Percentiles rank a stretch among this genome's conserved stretches.
These are phyloP conservation scores for Torymus aiolomorphi DNA, from an alignment of 2,888 invertebrate genomes.

Conservation along the genomic window DNA sequence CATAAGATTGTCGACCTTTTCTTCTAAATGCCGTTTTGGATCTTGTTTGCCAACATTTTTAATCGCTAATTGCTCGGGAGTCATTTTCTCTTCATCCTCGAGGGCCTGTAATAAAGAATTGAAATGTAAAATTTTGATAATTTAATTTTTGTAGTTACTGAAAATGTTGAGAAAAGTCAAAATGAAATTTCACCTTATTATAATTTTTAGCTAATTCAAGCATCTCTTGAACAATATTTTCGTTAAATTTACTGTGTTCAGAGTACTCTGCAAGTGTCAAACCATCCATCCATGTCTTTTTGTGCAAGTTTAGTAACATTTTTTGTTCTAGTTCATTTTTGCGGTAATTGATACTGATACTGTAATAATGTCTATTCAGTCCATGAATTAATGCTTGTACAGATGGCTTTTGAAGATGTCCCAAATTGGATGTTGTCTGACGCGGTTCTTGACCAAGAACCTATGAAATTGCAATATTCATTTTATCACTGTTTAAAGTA, in stretches of 20 bases:
- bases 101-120: conserved; percentile 80
- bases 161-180: conserved; percentile 5
- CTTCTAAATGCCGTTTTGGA: conserved; percentile 99
- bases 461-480: conserved; percentile 59
- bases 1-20: conserved; percentile 98
- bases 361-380: conserved; percentile 98
- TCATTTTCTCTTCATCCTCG: conserved; percentile 99
- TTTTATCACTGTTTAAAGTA: neutral
- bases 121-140: conserved; percentile 20
- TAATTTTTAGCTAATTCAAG: conserved; percentile 98
- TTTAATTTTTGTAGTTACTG: conserved; percentile 2
- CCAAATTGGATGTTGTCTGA: conserved; percentile 98
- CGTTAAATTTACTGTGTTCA: conserved; percentile 95
- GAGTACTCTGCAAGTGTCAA: conserved; percentile 93
- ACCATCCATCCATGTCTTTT: conserved; percentile 99
- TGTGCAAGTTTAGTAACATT: conserved; percentile 98
- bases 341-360: conserved; percentile 99
- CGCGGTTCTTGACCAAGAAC: conserved; percentile 96
- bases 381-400: conserved; percentile 99
- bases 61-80: conserved; percentile 98
- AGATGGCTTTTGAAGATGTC: conserved; percentile 98
- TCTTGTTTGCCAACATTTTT: conserved; percentile 99
- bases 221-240: conserved; percentile 96
- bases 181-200: conserved; percentile 82
- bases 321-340: conserved; percentile 99